Base-by-base conservation (phyloP, 2,113 vertebrate species). In the Girardinichthys multiradiatus region DNA sequence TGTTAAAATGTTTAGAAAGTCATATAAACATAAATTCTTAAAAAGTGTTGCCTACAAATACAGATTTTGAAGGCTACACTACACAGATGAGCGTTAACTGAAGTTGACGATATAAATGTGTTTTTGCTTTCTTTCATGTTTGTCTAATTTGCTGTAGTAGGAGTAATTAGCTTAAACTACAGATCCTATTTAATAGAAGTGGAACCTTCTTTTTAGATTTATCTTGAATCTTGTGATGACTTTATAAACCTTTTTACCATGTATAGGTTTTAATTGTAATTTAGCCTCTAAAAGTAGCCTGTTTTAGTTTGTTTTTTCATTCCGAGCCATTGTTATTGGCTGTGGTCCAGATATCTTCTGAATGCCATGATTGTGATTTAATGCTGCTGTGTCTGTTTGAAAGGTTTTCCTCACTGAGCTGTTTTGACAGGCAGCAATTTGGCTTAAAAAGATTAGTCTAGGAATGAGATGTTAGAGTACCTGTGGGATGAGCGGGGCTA, bases 381-480 rank as follows among this genome's bases (percentile, higher is more conserved):
- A 87, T 74, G 86, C 84, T 35, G 79, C 80, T 33, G 75, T 77
- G 85, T 86, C 83, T 90, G 85, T 84, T 89, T 80, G 81, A 90
- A 69, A 91, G 83, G 84, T 90, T 90, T 84, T 68, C 73, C 62
- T 70, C 26, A 31, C 81, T 90, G 80, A 81, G 81, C 90, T 89
- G 84, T 87, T 90, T 90, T 92, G 89, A 92, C 86, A 88, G 89
- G 88, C 86, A 84, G 77, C 81, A 85, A 91, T 92, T 92, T 91
- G 83, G 84, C 83, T 67, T 74, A 86, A 86, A 89, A 90, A 86
- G 88, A 88, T 86, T 87, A 88, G 86, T 60, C 26, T 35, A 27
- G 73, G 82, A 89, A 82, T 89, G 87, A 86, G 86, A 87, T 83
- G 81, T 88, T 86, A 76, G 76, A 84, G 81, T 82, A 88, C 81